phyloP scores from a whole-genome alignment of 2,113 vertebrate species.

The Phalacrocorax carbo region DNA sequence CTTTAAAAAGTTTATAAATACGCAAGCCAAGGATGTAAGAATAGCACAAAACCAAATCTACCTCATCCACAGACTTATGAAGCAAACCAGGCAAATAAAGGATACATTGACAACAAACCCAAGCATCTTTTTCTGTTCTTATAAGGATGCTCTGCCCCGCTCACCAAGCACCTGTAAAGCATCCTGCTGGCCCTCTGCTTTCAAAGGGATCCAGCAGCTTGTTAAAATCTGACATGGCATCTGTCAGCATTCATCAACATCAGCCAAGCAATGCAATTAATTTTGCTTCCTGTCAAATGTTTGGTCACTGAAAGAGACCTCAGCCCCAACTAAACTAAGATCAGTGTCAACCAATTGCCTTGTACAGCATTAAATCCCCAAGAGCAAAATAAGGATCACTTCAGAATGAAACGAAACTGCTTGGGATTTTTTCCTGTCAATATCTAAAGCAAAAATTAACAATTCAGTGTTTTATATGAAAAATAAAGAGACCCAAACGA shows the following conservation, averaged over 20 bases:
- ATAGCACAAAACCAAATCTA: background rate
- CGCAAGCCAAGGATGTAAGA: background rate
- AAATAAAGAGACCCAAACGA: background rate
- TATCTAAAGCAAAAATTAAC: background rate
- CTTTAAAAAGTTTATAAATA: background rate
- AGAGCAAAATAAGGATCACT: background rate
- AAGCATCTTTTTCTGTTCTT: background rate
- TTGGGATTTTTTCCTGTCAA: background rate
- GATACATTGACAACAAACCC: background rate
- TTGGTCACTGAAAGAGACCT: background rate
- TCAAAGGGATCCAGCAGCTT: background rate
- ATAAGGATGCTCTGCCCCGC: background rate
- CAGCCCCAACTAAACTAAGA: background rate
- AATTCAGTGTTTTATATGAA: background rate
- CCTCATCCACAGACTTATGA: background rate
- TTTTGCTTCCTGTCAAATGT: conserved; percentile 16
- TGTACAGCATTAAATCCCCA: background rate
- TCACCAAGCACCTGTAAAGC: conserved; percentile 14
- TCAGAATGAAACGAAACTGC: background rate
- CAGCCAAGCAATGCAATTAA: conserved; percentile 16
- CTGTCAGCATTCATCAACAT: conserved; percentile 8
- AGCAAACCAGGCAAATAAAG: background rate
- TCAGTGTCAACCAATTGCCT: background rate
- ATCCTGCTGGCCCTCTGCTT: background rate
- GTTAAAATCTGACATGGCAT: conserved; percentile 35